Base-by-base conservation (phyloP, 2,113 vertebrate species). In the Pogona vitticeps region DNA sequence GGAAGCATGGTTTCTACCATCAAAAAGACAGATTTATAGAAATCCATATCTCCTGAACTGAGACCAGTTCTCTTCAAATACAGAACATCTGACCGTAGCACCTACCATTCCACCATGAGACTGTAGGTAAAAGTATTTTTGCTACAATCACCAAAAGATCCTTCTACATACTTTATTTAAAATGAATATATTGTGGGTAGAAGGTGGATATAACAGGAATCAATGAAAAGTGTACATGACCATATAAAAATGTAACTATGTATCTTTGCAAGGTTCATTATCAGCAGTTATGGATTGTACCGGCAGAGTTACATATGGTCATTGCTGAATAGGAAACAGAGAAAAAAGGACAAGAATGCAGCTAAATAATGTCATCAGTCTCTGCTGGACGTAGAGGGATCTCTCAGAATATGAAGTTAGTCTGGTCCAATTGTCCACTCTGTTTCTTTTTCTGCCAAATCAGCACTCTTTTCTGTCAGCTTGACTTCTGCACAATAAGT, bases 81-180 rank as follows among this genome's bases (percentile, higher is more conserved):
- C 58, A 15, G 52, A 73, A 28, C 52, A 59, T 72, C 52, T 72
- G 52, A 14, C 8, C 23, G 71, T 71, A 13, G 36, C 68, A 82
- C n/a, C 52, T 56, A 13, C 21, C 23, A 59, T 31, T 81, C 65
- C 28, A 83, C 89, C 65, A 87, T 28, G 72, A 80, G 89, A 61
- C 71, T 84, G 73, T 90, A 91, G 84, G 85, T 17, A 46, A 87
- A 75, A 71, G 85, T 87, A 84, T 91, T 91, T 92, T 91, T 40
- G 90, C 93, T 90, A 90, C 88, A 83, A 91, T 92, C 94, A 88
- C 92, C 83, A 94, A 85, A 59, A 91, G 33, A 93, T 93, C 26
- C 89, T 36, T 59, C 91, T 89, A 88, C 92, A 92, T 89, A 87
- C 91, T 56, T 21, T 70, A 89, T 92, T 89, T 86, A 90, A 89